Percentiles rank a stretch among this genome's conserved stretches.
phyloP scores from a whole-genome alignment of 2,797 vertebrate species.

The Acrossocheilus wenchowensis region DNA sequence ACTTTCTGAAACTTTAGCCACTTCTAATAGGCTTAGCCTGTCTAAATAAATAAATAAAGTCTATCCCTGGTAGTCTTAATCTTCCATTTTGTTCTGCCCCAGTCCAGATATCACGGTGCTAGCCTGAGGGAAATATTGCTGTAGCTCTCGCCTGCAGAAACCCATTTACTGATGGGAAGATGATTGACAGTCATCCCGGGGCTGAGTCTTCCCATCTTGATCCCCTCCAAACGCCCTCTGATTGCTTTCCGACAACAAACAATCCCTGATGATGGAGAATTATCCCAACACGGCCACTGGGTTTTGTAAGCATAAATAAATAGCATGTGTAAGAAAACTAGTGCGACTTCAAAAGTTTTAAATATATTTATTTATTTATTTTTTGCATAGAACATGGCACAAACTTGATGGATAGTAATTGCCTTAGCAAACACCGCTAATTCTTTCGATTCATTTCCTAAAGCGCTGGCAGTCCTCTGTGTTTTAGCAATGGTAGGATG shows the following conservation, averaged over 20 bases:
- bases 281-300: conserved; percentile 34
- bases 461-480: neutral
- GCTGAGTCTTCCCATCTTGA: conserved; percentile 50
- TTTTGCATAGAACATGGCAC: conserved; percentile 1
- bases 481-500: neutral
- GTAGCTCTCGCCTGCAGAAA: conserved; percentile 45
- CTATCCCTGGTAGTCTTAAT: conserved; percentile 34
- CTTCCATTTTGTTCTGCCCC: conserved; percentile 52
- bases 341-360: neutral
- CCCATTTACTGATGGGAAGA: conserved; percentile 56
- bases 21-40: conserved; percentile 21
- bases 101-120: conserved; percentile 44
- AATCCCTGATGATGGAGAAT: conserved; percentile 43
- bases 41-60: conserved; percentile 37
- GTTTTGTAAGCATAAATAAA: conserved; percentile 41
- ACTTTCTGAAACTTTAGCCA: conserved; percentile 9
- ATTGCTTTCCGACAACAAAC: conserved; percentile 56
- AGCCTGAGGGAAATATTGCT: conserved; percentile 56
- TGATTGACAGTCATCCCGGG: conserved; percentile 55
- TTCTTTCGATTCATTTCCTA: neutral
- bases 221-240: conserved; percentile 56
- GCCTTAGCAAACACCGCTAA: neutral
- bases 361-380: too few relatives aligned
- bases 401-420: neutral
- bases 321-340: conserved; percentile 31